Base-by-base conservation (phyloP, 2,113 vertebrate species). In the Callaeas wilsoni region DNA sequence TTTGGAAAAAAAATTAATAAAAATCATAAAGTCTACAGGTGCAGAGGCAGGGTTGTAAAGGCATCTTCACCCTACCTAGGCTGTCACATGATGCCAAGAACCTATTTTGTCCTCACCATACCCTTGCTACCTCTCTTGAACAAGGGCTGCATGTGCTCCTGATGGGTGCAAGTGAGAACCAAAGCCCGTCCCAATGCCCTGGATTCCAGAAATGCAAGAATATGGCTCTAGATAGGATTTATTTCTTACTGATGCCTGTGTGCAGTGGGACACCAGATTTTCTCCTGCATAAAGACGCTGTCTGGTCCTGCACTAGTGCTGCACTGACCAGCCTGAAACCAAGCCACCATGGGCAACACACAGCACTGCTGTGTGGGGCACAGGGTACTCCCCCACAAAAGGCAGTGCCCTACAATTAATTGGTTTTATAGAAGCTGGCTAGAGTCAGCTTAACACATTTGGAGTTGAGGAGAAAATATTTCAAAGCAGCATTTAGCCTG, bases 401-500 rank as follows among this genome's bases (percentile, higher is more conserved):
- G 60, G 55, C 57, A 77, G 15, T 7, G 1, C 33, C 57, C 20
- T 41, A n/a, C 60, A 55, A 30, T 52, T 84, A 90, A 56, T 29
- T 68, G 25, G n/a, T 93, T 96, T 94, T 93, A 93, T n/a, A 84
- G 85, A 75, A 84, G 73, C 65, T 49, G n/a, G 26, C 29, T 71
- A 52, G 71, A 93, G 76, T 80, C 80, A 85, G 39, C 7, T 75
- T 77, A 49, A 91, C 75, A 91, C 44, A 0, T 86, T 92, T 68
- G 69, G 85, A 75, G 33, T 22, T 41, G 35, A 52, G 49, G 29
- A 90, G 57, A 37, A 92, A 90, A 60, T 55, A 86, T 96, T 95
- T 96, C 88, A 90, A 96, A 97, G 92, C 64, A 81, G 25, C 32
- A 41, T 94, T 94, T 89, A 85, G 75, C 44, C 88, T 49, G 25